phyloP scores from a whole-genome alignment of 2,113 vertebrate species.

The Riparia riparia region DNA sequence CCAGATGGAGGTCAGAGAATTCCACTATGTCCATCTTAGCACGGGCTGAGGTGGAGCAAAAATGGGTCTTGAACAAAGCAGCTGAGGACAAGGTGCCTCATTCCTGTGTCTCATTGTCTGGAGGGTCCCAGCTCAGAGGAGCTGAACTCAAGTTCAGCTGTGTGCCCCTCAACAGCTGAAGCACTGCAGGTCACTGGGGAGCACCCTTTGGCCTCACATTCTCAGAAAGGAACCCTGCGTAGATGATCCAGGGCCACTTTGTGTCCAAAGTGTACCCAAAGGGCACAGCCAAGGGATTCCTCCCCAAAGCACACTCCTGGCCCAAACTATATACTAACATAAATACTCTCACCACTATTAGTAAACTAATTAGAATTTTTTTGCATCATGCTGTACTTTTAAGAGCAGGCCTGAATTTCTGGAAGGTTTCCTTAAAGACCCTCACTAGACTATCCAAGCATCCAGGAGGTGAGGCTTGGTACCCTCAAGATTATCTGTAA shows the following conservation, averaged over 20 bases:
- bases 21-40: neutral
- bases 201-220: neutral
- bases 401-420: neutral
- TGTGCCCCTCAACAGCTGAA: neutral
- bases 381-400: neutral
- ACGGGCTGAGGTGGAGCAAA: neutral
- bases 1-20: neutral
- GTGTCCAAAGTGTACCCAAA: rapidly evolving
- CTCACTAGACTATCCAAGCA: neutral
- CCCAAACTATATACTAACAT: neutral
- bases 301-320: neutral
- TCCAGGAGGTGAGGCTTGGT: neutral
- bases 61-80: neutral
- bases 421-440: neutral
- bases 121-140: neutral
- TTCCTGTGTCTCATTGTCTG: rapidly evolving
- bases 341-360: neutral
- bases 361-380: neutral
- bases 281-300: neutral
- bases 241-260: neutral
- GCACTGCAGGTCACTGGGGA: neutral
- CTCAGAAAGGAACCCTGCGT: neutral
- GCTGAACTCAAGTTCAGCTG: neutral
- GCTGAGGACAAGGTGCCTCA: rapidly evolving
- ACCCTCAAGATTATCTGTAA: neutral